Base-by-base conservation (phyloP, 35 echinoderm and acorn worm genomes). In the Apostichopus japonicus region DNA sequence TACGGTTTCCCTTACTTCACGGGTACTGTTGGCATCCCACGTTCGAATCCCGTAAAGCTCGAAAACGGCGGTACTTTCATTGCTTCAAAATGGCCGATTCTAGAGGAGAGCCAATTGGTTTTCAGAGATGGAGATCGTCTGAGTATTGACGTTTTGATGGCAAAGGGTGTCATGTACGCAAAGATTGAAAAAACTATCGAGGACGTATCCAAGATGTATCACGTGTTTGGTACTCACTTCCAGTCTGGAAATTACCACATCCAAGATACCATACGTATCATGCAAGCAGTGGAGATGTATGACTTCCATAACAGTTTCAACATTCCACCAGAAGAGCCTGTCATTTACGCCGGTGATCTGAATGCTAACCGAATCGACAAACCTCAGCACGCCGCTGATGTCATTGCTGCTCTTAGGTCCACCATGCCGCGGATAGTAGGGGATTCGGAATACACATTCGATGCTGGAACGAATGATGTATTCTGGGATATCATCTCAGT, bases 181-280 rank as follows among this genome's bases (percentile, higher is more conserved):
- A 61, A 71, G 72, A 91, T 96, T 11, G 56, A 89, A 10, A 96
- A 96, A 52, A 92, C 93, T 3, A 92, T 96, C 8, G 77, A 92
- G 6, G 90, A 59, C 4, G 25, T 72, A 14, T 83, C 75, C 6
- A 56, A 24, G 16, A 53, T 65, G 8, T 96, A 94, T 59, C 90
- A 96, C 77, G 90, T 96, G 22, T 92, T 96, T 77, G 95, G 95
- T 2, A 96, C 95, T 6, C 95, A 96, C 57, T 61, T 94, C 27
- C 92, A 94, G 59, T 90, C 95, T 1, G 82, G 83, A 16, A 89
- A 76, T 27, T 91, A 65, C 24, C 53, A 78, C 17, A 77, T 77
- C 5, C 67, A 58, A 73, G 83, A 92, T 54, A 81, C 56, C 22
- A 83, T 96, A 8, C 92, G 95, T 8, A 87, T 92, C 15, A 79